Percentiles rank a stretch among this genome's conserved stretches.
These are phyloP conservation scores for Leistus spinibarbis DNA, from an alignment of 2,888 invertebrate species.

Conservation along the genomic window DNA sequence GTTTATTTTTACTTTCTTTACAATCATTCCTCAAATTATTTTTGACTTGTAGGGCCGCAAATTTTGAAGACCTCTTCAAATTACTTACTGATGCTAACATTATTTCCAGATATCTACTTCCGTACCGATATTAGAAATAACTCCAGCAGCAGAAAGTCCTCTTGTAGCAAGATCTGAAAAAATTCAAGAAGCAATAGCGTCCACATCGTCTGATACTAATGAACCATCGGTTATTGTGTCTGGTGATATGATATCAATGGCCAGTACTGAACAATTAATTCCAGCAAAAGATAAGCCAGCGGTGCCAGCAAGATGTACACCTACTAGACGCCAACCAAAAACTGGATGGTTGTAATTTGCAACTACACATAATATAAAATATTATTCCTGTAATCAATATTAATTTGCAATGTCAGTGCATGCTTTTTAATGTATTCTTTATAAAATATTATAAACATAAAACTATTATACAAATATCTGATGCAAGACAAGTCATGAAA, in stretches of 20 bases:
- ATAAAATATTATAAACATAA: background rate
- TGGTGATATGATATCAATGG: constrained; percentile 49
- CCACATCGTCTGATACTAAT: constrained; percentile 42
- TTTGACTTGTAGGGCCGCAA: background rate
- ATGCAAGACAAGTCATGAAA: too few species aligned
- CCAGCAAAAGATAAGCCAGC: constrained; percentile 57
- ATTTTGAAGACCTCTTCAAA: background rate
- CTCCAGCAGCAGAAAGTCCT: constrained; percentile 1
- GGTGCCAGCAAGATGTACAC: constrained; percentile 58
- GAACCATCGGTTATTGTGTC: constrained; percentile 49
- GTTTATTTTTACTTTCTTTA: background rate
- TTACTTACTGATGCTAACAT: background rate
- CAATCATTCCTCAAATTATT: background rate
- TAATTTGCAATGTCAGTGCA: background rate
- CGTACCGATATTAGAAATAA: background rate
- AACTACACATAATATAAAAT: too few species aligned
- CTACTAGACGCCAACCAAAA: constrained; percentile 63
- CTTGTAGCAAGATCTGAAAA: constrained; percentile 22
- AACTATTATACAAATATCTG: background rate
- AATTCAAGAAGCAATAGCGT: constrained; percentile 13
- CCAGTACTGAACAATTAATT: constrained; percentile 63
- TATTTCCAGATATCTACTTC: constrained; percentile 9
- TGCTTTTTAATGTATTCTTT: background rate
- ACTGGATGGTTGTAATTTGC: constrained; percentile 71
- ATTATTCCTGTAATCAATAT: background rate